A percentile compares a stretch with the other conserved stretches of the same genome.
phyloP scores from a whole-genome alignment of 2,113 vertebrate species.

The Rhineura floridana region DNA sequence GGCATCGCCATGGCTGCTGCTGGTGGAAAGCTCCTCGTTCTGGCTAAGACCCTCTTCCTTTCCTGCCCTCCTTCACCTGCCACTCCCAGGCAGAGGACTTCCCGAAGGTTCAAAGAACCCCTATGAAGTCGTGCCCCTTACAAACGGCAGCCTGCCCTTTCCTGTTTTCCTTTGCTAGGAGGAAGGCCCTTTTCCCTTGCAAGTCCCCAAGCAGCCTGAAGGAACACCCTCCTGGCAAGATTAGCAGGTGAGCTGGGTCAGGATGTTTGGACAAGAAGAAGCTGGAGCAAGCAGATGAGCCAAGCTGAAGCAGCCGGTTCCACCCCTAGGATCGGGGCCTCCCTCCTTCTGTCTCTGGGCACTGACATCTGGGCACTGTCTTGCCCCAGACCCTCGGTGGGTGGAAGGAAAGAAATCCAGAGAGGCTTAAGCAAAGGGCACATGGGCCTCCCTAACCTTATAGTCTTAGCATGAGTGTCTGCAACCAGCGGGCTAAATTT shows the following conservation, averaged over 20 bases:
- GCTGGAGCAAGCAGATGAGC: background rate
- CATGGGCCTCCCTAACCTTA: background rate
- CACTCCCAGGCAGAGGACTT: background rate
- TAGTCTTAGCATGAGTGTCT: background rate
- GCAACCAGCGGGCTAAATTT: background rate
- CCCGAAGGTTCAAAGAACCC: background rate
- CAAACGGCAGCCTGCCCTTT: background rate
- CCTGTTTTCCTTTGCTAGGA: background rate
- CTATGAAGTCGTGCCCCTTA: background rate
- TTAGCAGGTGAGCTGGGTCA: background rate
- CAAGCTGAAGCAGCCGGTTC: background rate
- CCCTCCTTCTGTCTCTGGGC: background rate
- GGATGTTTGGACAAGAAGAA: background rate
- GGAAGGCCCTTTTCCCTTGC: background rate
- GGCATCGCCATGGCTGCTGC: no score
- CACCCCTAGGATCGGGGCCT: background rate
- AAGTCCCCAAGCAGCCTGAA: background rate
- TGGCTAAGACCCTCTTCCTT: no score
- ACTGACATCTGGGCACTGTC: background rate
- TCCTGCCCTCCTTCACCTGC: no score
- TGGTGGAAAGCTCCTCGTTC: no score
- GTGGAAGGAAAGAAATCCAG: background rate
- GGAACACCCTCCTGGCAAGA: no score
- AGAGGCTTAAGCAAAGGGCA: no score
- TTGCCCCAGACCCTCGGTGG: background rate